Conservation (phyloP, 2,113 vertebrate species). For the Chinchilla lanigera region DNA sequence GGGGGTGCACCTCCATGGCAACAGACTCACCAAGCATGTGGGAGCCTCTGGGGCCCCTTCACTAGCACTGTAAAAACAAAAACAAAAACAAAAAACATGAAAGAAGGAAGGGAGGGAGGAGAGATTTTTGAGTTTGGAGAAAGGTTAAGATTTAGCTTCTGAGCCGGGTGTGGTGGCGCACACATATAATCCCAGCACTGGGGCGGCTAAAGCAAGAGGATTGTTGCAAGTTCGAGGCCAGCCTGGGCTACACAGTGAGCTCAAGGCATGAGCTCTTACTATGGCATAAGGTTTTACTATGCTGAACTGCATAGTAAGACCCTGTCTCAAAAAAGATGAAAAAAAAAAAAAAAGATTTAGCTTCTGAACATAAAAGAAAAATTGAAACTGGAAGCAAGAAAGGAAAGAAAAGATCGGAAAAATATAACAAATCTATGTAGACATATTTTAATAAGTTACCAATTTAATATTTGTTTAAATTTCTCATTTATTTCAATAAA, state of each 20-base stretch:
- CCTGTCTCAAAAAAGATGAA: too few relatives aligned
- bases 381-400: conserved; percentile 3
- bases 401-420: conserved; percentile 33
- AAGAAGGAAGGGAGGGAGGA: not conserved
- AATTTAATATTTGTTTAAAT: not conserved
- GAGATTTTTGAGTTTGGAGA: not conserved
- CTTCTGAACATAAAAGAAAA: conserved; percentile 36
- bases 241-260: too few relatives aligned
- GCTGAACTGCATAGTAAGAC: too few relatives aligned
- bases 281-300: too few relatives aligned
- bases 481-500: conserved; percentile 31
- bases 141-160: conserved; percentile 3
- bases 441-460: conserved; percentile 1
- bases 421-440: not conserved
- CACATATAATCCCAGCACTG: too few relatives aligned
- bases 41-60: not conserved
- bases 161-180: not conserved
- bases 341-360: not conserved
- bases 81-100: too few relatives aligned
- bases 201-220: too few relatives aligned
- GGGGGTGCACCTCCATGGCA: too few relatives aligned
- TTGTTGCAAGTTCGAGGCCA: too few relatives aligned
- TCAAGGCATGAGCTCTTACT: too few relatives aligned
- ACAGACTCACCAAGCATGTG: not conserved
- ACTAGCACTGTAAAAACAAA: not conserved